Percentiles rank a stretch among this genome's conserved stretches.
phyloP scores from a whole-genome alignment of 2,888 invertebrate genomes.

The Andrena trimmerana region DNA sequence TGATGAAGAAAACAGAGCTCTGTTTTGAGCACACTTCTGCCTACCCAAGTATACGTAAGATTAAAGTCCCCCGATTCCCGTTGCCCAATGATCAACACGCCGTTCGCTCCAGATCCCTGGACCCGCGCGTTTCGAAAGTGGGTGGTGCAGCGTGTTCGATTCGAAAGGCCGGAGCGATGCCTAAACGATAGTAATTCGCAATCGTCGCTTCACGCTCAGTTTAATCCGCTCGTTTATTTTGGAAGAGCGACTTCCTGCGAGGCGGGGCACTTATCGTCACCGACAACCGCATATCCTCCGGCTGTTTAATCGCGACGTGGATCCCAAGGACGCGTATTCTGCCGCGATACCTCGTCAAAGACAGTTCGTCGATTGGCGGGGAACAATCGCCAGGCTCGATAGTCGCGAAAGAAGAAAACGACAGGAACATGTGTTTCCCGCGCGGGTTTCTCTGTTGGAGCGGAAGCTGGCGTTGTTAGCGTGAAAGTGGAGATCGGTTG shows the following conservation, averaged over 20 bases:
- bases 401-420: neutral
- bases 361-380: neutral
- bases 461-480: conserved; percentile 22
- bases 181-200: conserved; percentile 12
- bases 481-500: conserved; percentile 38
- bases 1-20: too few relatives aligned
- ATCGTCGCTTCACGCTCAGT: conserved; percentile 41
- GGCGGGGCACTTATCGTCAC: conserved; percentile 66
- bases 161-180: neutral
- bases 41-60: too few relatives aligned
- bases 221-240: conserved; percentile 60
- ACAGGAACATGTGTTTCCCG: neutral
- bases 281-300: conserved; percentile 70
- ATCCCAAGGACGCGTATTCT: neutral
- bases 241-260: conserved; percentile 59
- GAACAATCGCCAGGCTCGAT: neutral
- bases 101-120: neutral
- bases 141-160: neutral
- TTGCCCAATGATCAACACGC: too few relatives aligned
- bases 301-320: conserved; percentile 35
- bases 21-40: too few relatives aligned
- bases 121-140: neutral
- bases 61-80: too few relatives aligned
- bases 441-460: conserved; percentile 5
- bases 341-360: neutral